Percentiles rank a stretch among this genome's conserved stretches.
phyloP scores from a whole-genome alignment of 2,113 vertebrate species.

The Entelurus aequoreus region DNA sequence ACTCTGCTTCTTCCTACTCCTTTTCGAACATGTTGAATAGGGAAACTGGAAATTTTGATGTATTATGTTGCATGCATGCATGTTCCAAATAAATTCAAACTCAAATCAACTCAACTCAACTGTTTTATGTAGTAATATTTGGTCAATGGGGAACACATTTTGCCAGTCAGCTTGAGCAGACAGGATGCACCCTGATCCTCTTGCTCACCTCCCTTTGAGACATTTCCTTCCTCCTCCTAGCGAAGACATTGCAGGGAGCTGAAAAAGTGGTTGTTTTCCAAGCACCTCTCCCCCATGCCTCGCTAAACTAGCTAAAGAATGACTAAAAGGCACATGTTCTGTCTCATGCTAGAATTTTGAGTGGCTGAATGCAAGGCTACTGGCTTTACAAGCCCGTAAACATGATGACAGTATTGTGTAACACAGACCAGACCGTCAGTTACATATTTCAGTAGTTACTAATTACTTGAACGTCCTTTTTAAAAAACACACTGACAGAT shows the following conservation, averaged over 20 bases:
- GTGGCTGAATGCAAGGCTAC: neutral
- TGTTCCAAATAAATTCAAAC: too few species aligned
- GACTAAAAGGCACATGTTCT: neutral
- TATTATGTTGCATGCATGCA: too few species aligned
- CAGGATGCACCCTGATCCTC: constrained; percentile 47
- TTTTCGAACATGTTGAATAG: too few species aligned
- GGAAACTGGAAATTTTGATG: too few species aligned
- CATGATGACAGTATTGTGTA: constrained; percentile 21
- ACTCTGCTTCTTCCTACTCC: too few species aligned
- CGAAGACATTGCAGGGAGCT: constrained; percentile 9
- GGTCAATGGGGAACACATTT: constrained; percentile 7
- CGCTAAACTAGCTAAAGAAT: neutral
- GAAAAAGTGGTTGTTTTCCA: neutral
- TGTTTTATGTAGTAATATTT: neutral
- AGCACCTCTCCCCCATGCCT: neutral
- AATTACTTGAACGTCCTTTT: neutral
- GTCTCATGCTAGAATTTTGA: neutral
- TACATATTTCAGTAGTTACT: neutral
- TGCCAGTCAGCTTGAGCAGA: constrained; percentile 34
- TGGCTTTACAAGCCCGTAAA: neutral
- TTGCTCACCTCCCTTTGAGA: neutral
- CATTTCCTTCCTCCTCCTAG: constrained; percentile 54
- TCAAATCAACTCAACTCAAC: too few species aligned
- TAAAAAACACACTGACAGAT: neutral
- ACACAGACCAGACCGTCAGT: neutral